Conservation (phyloP, 1,140 invertebrate species). For the Leptopilina boulardi region DNA sequence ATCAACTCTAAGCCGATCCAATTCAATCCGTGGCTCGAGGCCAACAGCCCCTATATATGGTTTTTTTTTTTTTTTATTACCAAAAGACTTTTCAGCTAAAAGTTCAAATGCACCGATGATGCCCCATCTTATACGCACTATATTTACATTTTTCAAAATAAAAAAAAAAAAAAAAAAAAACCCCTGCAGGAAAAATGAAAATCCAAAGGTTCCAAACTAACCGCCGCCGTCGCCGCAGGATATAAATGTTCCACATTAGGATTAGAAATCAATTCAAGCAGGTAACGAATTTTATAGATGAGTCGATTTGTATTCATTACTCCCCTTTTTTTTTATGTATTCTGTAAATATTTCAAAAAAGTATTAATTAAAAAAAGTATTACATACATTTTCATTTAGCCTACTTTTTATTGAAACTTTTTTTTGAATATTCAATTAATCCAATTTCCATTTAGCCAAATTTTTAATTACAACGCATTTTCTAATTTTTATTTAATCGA, state of each 20-base stretch:
- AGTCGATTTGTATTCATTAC: background rate
- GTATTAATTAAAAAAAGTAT: too few relatives aligned
- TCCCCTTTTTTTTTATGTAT: background rate
- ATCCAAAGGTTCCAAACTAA: slow-evolving; percentile 34
- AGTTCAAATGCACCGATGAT: slow-evolving; percentile 40
- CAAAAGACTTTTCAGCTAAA: slow-evolving; percentile 50
- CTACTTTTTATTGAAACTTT: background rate
- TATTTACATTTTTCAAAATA: slow-evolving; percentile 36
- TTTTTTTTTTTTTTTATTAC: background rate
- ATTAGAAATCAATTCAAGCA: slow-evolving; percentile 47
- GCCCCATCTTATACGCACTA: slow-evolving; percentile 33
- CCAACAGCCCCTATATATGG: slow-evolving; percentile 64
- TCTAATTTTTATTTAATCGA: too few relatives aligned
- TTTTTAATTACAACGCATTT: background rate
- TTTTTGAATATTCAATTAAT: background rate
- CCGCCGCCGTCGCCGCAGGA: background rate
- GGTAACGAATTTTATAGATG: slow-evolving; percentile 44
- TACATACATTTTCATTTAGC: background rate
- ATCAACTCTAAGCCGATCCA: slow-evolving; percentile 76
- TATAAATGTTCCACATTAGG: slow-evolving; percentile 47
- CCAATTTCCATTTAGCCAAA: too few relatives aligned
- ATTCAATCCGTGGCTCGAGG: slow-evolving; percentile 70
- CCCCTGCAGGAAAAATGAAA: slow-evolving; percentile 39
- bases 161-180: too few relatives aligned
- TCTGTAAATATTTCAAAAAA: background rate